These are phyloP conservation scores for Solenodon paradoxus DNA, from an alignment of 2,113 vertebrate species.

Conservation along the genomic window DNA sequence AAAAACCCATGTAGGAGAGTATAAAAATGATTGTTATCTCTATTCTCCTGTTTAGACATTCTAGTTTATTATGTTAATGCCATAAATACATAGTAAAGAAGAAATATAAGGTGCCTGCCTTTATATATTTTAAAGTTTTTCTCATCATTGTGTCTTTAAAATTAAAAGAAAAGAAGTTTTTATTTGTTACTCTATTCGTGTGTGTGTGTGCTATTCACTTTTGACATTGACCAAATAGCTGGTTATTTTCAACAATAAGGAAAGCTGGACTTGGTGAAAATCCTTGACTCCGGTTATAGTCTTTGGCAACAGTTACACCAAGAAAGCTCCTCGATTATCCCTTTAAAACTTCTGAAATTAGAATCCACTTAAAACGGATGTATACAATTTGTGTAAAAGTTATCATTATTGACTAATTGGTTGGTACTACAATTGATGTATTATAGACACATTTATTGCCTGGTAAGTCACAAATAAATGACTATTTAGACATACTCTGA, in stretches of 20 bases:
- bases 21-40: not conserved
- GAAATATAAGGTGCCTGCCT: not conserved
- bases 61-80: no score
- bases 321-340: not conserved
- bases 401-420: not conserved
- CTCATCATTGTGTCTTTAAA: not conserved
- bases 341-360: not conserved
- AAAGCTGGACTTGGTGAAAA: not conserved
- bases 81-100: not conserved
- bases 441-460: not conserved
- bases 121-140: not conserved
- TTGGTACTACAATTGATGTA: not conserved
- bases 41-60: not conserved
- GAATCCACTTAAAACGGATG: not conserved
- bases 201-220: not conserved
- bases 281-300: not conserved
- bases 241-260: not conserved
- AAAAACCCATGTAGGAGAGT: not conserved
- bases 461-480: not conserved
- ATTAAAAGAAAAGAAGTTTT: not conserved
- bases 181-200: no score
- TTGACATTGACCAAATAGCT: not conserved
- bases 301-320: fast-evolving
- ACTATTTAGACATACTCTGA: not conserved
- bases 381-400: no score